These are phyloP conservation scores for Hippopotamus amphibius DNA, from an alignment of 2,113 vertebrate genomes.

Conservation along the genomic window DNA sequence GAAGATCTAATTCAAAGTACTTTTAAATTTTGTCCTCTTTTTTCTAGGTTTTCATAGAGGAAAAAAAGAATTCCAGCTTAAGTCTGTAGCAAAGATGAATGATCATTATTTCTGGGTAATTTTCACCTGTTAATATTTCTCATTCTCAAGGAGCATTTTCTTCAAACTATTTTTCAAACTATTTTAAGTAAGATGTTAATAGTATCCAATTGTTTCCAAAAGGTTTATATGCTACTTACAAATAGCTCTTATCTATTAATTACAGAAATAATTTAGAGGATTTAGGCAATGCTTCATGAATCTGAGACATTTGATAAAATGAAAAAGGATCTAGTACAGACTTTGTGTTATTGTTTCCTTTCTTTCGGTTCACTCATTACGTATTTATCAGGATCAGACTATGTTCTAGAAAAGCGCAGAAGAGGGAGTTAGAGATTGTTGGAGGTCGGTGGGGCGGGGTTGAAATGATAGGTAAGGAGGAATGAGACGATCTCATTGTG, in stretches of 20 bases:
- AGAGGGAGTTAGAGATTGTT: not conserved
- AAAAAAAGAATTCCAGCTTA: not conserved
- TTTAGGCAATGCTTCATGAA: not conserved
- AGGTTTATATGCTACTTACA: not conserved
- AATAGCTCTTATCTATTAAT: not conserved
- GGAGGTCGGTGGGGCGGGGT: not conserved
- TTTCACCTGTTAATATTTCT: slow-evolving; percentile 5
- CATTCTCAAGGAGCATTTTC: not conserved
- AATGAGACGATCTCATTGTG: not conserved
- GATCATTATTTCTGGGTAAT: not conserved
- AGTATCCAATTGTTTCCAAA: not conserved
- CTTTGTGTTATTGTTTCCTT: not conserved
- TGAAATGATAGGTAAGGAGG: not conserved
- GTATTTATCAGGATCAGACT: not conserved
- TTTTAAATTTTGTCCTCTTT: not conserved
- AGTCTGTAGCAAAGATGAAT: not conserved
- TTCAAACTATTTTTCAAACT: not conserved
- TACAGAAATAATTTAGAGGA: not conserved
- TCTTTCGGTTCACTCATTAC: not conserved
- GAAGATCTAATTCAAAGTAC: slow-evolving; percentile 7
- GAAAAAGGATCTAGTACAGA: not conserved
- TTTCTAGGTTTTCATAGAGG: not conserved
- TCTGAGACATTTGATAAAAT: not conserved
- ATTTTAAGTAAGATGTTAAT: slow-evolving; percentile 24
- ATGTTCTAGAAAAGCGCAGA: not conserved